Conservation (phyloP, 2,888 invertebrate species). For the Amblyjoppa fuscipennis region DNA sequence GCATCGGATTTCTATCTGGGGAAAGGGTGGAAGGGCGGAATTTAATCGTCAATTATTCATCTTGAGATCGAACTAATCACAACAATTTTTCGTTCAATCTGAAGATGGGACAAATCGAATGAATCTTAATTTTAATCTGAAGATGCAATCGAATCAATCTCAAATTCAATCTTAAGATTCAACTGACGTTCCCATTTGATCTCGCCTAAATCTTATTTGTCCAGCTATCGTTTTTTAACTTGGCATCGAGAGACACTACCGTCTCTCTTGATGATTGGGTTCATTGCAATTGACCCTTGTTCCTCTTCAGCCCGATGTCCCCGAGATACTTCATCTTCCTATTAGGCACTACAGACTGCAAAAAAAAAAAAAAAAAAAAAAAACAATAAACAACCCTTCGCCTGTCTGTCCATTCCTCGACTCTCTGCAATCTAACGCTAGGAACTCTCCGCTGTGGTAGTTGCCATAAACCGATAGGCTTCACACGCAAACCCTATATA, state of each 20-base stretch:
- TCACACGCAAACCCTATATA: slow-evolving; percentile 11
- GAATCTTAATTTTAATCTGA: too few species aligned
- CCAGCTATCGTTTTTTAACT: too few species aligned
- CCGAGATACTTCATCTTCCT: background rate
- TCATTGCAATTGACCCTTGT: background rate
- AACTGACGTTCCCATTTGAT: background rate
- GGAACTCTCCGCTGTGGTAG: background rate
- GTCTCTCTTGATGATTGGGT: background rate
- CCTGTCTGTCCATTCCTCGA: background rate
- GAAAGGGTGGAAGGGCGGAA: too few species aligned
- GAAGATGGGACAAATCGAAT: too few species aligned
- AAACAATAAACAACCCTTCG: slow-evolving; percentile 3
- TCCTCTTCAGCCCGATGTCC: background rate
- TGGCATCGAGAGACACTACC: too few species aligned
- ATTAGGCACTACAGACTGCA: background rate
- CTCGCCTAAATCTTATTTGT: background rate
- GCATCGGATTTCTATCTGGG: background rate
- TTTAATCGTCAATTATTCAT: too few species aligned
- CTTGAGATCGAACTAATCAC: too few species aligned
- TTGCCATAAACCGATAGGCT: slow-evolving; percentile 34
- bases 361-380: background rate
- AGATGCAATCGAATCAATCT: too few species aligned
- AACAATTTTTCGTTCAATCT: too few species aligned
- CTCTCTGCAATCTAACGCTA: background rate
- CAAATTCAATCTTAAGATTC: background rate